Conservation (phyloP, 2,797 vertebrate species). For the Acropternis orthonyx region DNA sequence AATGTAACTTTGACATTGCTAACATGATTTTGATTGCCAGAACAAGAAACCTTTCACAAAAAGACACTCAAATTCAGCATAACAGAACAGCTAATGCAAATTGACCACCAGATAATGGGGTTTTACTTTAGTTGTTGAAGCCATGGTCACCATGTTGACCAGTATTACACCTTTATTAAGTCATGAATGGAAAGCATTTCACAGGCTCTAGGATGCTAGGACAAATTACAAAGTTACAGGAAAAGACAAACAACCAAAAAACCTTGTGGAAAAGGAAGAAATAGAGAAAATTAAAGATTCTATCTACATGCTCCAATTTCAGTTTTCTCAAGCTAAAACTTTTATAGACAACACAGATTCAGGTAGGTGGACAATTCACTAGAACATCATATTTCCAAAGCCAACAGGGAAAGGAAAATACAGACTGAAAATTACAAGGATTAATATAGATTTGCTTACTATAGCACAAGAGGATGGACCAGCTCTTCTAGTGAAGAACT, state of each 20-base stretch:
- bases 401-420: background rate
- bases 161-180: background rate
- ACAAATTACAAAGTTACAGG: background rate
- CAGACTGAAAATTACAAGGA: background rate
- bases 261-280: background rate
- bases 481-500: background rate
- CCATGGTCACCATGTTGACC: background rate
- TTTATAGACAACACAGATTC: background rate
- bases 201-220: background rate
- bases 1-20: background rate
- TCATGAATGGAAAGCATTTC: background rate
- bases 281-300: background rate
- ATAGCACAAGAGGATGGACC: background rate
- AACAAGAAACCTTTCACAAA: background rate
- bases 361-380: background rate
- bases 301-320: background rate
- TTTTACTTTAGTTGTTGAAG: background rate
- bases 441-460: background rate
- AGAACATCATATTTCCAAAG: background rate
- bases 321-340: background rate
- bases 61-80: background rate
- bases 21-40: background rate
- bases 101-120: background rate
- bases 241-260: background rate
- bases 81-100: background rate